Percentiles rank a stretch among this genome's conserved stretches.
These are phyloP conservation scores for Trachythela sp. DNA, from an alignment of 64 coral and sea anemone species.

Conservation along the genomic window DNA sequence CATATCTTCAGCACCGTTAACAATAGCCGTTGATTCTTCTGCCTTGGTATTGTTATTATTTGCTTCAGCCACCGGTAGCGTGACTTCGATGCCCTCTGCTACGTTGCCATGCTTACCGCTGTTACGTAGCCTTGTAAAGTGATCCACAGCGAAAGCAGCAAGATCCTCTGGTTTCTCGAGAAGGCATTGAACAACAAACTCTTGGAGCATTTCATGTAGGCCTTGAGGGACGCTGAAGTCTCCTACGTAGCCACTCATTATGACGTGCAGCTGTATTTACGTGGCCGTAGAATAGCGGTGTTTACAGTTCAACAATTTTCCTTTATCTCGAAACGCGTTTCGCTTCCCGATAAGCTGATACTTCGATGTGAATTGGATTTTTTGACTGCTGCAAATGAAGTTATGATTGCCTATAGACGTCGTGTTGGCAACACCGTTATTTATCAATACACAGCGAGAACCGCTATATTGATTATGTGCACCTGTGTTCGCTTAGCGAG, in stretches of 20 bases:
- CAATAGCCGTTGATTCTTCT: neutral
- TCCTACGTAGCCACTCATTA: neutral
- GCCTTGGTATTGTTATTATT: neutral
- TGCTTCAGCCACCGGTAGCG: conserved; percentile 26
- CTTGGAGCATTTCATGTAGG: conserved; percentile 76
- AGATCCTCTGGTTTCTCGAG: conserved; percentile 92
- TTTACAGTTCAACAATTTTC: neutral
- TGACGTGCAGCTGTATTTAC: neutral
- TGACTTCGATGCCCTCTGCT: conserved; percentile 56
- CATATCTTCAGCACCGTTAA: conserved; percentile 56
- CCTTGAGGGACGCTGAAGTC: conserved; percentile 88
- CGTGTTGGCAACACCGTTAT: neutral
- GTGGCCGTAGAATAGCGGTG: neutral
- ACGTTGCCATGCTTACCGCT: conserved; percentile 51
- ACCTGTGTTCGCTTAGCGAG: neutral
- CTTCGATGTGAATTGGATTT: neutral
- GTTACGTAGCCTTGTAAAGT: conserved; percentile 69
- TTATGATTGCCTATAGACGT: neutral
- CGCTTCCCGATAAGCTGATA: neutral
- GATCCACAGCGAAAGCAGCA: conserved; percentile 88
- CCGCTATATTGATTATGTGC: neutral
- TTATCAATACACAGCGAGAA: neutral
- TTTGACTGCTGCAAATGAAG: neutral
- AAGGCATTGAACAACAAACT: conserved; percentile 96
- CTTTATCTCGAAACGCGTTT: neutral